Percentiles rank a stretch among this genome's conserved stretches.
These are phyloP conservation scores for Isotomurus palustris DNA, from an alignment of 2,888 invertebrate genomes.

Conservation along the genomic window DNA sequence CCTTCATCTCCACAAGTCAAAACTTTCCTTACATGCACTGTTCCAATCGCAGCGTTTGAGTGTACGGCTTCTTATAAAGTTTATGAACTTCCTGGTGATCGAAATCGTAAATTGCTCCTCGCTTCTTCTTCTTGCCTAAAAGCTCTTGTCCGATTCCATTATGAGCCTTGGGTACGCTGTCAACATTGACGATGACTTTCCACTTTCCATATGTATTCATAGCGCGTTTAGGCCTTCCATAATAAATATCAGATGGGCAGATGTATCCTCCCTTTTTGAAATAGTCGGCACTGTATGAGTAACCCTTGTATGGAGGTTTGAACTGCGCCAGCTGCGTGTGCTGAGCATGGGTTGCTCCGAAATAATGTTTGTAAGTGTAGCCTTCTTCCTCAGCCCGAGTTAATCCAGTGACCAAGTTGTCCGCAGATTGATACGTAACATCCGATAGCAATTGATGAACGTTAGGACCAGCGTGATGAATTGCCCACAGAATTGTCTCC, in stretches of 20 bases:
- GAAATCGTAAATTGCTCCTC: neutral
- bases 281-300: constrained; percentile 46
- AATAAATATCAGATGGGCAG: constrained; percentile 50
- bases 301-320: constrained; percentile 44
- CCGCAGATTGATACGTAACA: constrained; percentile 49
- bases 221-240: constrained; percentile 49
- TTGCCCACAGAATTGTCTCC: constrained; percentile 46
- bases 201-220: constrained; percentile 50
- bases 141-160: neutral
- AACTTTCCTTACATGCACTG: constrained; percentile 49
- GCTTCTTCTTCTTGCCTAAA: neutral
- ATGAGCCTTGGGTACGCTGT: constrained; percentile 34
- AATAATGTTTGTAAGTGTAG: constrained; percentile 49
- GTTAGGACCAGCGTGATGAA: constrained; percentile 45
- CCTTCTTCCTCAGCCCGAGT: constrained; percentile 48
- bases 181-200: constrained; percentile 51
- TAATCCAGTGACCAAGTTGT: constrained; percentile 49
- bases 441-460: constrained; percentile 49
- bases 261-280: constrained; percentile 49
- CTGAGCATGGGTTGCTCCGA: constrained; percentile 44
- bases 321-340: constrained; percentile 34
- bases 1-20: neutral
- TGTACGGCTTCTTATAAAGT: constrained; percentile 40
- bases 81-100: neutral
- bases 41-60: constrained; percentile 50